A percentile compares a stretch with the other conserved stretches of the same genome.
These are phyloP conservation scores for Ceratosolen fusciceps DNA, from an alignment of 1,140 invertebrate species.

Conservation along the genomic window DNA sequence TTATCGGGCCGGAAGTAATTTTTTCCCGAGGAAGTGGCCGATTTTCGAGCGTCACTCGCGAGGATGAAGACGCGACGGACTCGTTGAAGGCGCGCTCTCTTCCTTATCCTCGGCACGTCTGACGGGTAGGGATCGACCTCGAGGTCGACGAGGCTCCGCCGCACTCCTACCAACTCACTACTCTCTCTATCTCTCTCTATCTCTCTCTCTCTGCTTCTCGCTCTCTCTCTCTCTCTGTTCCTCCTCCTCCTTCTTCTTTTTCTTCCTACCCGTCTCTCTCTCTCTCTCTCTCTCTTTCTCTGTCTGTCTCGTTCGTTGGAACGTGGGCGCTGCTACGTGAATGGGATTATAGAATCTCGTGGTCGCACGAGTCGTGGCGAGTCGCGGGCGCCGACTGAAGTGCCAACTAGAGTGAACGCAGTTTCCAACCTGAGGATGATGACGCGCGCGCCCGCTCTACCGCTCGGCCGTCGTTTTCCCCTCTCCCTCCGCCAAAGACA, in stretches of 20 bases:
- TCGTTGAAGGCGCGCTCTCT: background rate
- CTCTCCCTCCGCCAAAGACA: slow-evolving; percentile 24
- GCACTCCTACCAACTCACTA: background rate
- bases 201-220: too few species aligned
- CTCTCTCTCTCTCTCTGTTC: background rate
- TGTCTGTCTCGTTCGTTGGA: background rate
- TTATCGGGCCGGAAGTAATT: background rate
- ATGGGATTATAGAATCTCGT: background rate
- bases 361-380: slow-evolving; percentile 13
- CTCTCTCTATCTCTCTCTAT: background rate
- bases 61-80: too few species aligned
- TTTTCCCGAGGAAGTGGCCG: background rate
- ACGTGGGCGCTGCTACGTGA: background rate
- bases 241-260: background rate
- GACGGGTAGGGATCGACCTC: background rate
- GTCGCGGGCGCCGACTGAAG: slow-evolving; percentile 65
- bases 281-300: background rate
- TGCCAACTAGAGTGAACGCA: slow-evolving; percentile 63
- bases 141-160: background rate
- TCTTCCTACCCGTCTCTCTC: too few species aligned
- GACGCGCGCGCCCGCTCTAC: slow-evolving; percentile 52
- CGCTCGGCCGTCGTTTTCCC: slow-evolving; percentile 43
- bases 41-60: background rate
- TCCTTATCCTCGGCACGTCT: background rate
- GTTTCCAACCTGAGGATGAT: slow-evolving; percentile 68